Base-by-base conservation (phyloP, 2,888 invertebrate genomes). In the Aproaerema taeniolella region DNA sequence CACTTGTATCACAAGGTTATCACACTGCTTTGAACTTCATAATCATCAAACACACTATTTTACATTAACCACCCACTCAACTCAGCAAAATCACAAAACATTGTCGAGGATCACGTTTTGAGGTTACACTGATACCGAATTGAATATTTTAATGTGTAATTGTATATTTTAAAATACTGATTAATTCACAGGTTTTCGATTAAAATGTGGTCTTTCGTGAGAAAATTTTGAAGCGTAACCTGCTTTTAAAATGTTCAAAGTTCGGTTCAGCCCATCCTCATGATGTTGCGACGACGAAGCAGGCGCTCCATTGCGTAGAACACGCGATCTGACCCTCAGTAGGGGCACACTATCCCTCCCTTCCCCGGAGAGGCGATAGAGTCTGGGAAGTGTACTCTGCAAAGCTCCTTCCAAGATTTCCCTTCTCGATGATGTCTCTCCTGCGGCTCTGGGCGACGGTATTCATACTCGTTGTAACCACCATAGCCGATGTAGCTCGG, bases 351-450 rank as follows among this genome's bases (percentile, higher is more conserved):
- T 16, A 91, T 89, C 31, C 88, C 89, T 0, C 89, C 87, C 0
- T 89, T 87, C 46, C 72, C 89, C 75, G 53, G 92, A 26, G 63
- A 54, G 2, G 70, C 71, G 16, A 60, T 56, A 0, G 91, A 88
- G 57, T 69, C 88, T 77, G 54, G 92, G 87, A 77, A 90, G 49
- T 92, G 89, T 5, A 92, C 89, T 41, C 90, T 86, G 61, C 94
- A 94, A 48, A 94, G 90, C 36, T 91, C 89, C 59, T 90, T 91
- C 73, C 90, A 94, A 1, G 91, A 87, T 53, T 89, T 88, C 24
- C 68, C 75, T 76, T 89, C 55, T 57, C 74, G 58, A 46, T 68
- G 53, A 8, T 66, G 55, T 20, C n/a, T 12, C 9, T n/a, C 17
- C 32, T 26, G 11, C 36, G 58, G 51, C 39, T 69, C 64, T 4